Evolutionary conservation across 2,113 vertebrate genomes (phyloP).

Genomic region (Cavia porcellus): DNA sequence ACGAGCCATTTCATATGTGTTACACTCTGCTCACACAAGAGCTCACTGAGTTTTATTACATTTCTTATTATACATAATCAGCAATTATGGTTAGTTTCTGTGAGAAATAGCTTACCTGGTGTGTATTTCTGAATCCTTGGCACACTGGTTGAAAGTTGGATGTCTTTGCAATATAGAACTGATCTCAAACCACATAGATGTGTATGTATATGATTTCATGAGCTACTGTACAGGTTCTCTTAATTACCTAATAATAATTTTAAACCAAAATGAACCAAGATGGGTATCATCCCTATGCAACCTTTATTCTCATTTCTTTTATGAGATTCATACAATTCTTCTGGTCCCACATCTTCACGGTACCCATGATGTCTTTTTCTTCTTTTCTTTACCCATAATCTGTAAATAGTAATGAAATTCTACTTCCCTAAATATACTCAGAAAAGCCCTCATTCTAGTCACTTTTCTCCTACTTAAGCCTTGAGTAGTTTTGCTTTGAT

Average conservation of each 20-base stretch:
- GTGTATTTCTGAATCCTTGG: not conserved
- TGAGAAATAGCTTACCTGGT: not conserved
- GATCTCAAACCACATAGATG: not conserved
- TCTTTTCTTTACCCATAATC: not conserved
- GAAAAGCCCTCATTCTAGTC: not conserved
- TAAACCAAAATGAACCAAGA: not conserved
- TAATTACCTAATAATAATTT: not conserved
- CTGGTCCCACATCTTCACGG: not conserved
- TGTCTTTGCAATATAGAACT: not conserved
- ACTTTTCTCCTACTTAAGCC: not conserved
- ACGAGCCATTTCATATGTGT: too few relatives aligned
- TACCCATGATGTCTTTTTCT: rapidly evolving
- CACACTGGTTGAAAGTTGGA: not conserved
- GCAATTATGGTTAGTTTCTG: not conserved
- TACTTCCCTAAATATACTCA: not conserved
- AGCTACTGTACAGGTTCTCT: not conserved
- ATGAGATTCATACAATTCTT: not conserved
- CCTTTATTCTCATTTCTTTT: not conserved
- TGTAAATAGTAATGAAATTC: not conserved
- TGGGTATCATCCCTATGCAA: too few relatives aligned
- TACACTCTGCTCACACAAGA: not conserved
- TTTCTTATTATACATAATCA: not conserved
- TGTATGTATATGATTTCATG: not conserved
- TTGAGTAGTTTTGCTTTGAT: not conserved
- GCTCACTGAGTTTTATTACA: not conserved